A percentile compares a stretch with the other conserved stretches of the same genome.
Evolutionary conservation across 2,888 invertebrate genomes (phyloP).

Genomic region (Pharmacophagus antenor): DNA sequence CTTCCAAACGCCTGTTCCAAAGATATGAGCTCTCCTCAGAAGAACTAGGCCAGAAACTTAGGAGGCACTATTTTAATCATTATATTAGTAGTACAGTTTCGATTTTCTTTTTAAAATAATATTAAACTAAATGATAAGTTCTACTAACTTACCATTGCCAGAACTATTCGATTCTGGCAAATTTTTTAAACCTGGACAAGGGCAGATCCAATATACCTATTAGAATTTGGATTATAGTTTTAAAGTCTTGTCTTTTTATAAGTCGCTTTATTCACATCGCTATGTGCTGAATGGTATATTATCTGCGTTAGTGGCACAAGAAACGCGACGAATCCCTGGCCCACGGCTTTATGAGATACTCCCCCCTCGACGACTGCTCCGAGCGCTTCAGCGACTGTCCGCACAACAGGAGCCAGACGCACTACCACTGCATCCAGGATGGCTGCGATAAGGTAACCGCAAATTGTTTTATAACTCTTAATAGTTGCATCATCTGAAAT

Average conservation of each 20-base stretch:
- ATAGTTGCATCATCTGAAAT: neutral
- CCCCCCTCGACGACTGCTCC: constrained; percentile 96
- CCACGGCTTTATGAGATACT: constrained; percentile 97
- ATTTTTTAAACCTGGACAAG: too few relatives aligned
- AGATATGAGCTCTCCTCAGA: too few relatives aligned
- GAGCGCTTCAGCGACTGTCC: constrained; percentile 92
- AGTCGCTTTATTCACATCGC: neutral
- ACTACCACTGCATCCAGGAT: constrained; percentile 98
- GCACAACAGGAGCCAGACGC: constrained; percentile 96
- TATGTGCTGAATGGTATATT: neutral
- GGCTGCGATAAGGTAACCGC: constrained; percentile 88
- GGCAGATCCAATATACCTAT: too few relatives aligned
- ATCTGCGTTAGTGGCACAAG: constrained; percentile 95
- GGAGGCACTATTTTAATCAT: too few relatives aligned
- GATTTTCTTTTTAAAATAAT: too few relatives aligned
- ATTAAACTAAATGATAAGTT: too few relatives aligned
- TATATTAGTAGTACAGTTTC: too few relatives aligned
- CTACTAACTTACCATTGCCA: too few relatives aligned
- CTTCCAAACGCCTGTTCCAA: too few relatives aligned
- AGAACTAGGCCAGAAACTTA: too few relatives aligned
- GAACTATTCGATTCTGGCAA: too few relatives aligned
- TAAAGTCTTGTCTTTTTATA: neutral
- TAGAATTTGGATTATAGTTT: too few relatives aligned
- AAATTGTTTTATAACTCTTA: neutral
- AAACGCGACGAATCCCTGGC: constrained; percentile 98